Percentiles rank a stretch among this genome's conserved stretches.
Conservation (phyloP, 2,888 invertebrate genomes). For the Tanypteryx hageni region DNA sequence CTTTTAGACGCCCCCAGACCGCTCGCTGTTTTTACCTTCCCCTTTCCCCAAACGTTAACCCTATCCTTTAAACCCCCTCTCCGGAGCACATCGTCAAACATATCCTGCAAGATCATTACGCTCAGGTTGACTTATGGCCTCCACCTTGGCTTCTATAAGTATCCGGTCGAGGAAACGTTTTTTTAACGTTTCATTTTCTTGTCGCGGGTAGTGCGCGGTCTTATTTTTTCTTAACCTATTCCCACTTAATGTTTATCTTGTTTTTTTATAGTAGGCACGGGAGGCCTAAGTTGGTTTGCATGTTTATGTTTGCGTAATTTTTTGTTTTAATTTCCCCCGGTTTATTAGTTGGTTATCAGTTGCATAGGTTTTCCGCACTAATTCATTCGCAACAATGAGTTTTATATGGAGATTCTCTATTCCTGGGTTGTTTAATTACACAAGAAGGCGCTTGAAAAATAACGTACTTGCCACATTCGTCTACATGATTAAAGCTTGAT, state of each 20-base stretch:
- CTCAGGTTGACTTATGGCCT: not conserved
- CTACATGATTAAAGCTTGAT: too few relatives aligned
- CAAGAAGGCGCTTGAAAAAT: too few relatives aligned
- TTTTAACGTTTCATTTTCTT: not conserved
- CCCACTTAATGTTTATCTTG: not conserved
- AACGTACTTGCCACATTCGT: too few relatives aligned
- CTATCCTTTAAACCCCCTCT: not conserved
- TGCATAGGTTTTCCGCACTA: too few relatives aligned
- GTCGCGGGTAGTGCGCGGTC: not conserved
- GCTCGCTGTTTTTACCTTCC: constrained; percentile 27
- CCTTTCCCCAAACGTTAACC: not conserved
- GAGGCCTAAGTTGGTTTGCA: too few relatives aligned
- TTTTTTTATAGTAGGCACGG: too few relatives aligned
- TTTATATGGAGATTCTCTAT: too few relatives aligned
- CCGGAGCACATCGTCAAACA: not conserved
- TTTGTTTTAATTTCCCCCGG: too few relatives aligned
- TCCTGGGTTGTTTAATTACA: too few relatives aligned
- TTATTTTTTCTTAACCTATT: not conserved
- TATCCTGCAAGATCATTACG: not conserved
- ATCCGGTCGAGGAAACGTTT: not conserved
- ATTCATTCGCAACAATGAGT: too few relatives aligned
- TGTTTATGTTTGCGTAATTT: too few relatives aligned
- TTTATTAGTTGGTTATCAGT: too few relatives aligned
- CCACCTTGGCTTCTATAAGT: not conserved
- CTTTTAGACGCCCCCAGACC: constrained; percentile 21